Evolutionary conservation across 37 sponge, comb jelly and placozoan species (phyloP).

Genomic region (Crambe crambe): DNA sequence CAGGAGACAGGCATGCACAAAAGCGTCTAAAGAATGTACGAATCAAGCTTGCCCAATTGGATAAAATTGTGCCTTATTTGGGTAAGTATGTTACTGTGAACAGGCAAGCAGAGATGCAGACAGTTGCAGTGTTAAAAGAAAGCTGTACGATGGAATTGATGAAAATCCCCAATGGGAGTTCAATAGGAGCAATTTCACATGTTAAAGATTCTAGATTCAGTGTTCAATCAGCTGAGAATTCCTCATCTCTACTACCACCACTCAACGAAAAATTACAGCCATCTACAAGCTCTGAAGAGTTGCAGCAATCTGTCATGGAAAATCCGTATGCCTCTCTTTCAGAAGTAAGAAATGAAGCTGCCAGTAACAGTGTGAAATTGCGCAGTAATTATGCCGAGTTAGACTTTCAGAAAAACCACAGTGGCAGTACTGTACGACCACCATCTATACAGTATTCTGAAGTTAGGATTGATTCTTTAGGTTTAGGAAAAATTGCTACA

Average conservation of each 20-base stretch:
- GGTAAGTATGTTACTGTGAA: constrained; percentile 68
- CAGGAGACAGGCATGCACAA: constrained; percentile 33
- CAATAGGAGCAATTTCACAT: background rate
- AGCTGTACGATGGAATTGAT: constrained; percentile 46
- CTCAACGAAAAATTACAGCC: background rate
- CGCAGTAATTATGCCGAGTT: constrained; percentile 40
- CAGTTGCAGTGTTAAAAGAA: constrained; percentile 67
- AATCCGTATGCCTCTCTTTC: constrained; percentile 32
- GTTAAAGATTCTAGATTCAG: background rate
- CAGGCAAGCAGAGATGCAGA: constrained; percentile 73
- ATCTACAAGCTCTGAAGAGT: background rate
- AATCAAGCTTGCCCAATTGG: constrained; percentile 54
- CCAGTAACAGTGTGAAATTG: background rate
- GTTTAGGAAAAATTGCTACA: background rate
- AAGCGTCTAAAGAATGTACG: constrained; percentile 20
- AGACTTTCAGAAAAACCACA: background rate
- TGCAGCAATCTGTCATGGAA: background rate
- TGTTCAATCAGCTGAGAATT: background rate
- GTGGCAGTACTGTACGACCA: background rate
- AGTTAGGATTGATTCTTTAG: constrained; percentile 4
- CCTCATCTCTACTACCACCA: background rate
- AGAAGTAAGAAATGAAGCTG: constrained; percentile 10
- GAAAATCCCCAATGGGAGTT: background rate
- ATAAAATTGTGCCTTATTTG: constrained; percentile 73
- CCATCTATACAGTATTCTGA: constrained; percentile 41